Base-by-base conservation (phyloP, 1,140 invertebrate genomes). In the Tetragonula clypearis region DNA sequence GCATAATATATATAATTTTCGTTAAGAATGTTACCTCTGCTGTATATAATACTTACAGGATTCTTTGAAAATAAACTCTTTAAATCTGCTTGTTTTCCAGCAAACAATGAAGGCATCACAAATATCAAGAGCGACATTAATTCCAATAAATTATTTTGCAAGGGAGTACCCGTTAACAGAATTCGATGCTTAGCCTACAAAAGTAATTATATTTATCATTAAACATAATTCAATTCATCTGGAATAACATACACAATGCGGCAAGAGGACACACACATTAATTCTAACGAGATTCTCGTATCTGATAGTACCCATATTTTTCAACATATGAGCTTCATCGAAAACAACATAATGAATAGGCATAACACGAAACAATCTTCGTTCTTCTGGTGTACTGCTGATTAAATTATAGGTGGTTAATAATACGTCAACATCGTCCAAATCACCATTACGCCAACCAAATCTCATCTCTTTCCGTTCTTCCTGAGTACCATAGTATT, bases 291-390 rank as follows among this genome's bases (percentile, higher is more conserved):
- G 95, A 93, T 98, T 97, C 90, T 98, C 97, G 92, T 98, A 99
- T 90, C 99, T 95, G 85, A 97, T 96, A 11, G 98, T 98, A 62
- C 97, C 97, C 98, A 99, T 99, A 93, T 99, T 99, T 94, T 99
- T 99, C 14, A 99, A 95, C 98, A 99, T 99, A 91, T 99, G 99
- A 1, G 98, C 99, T 94, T 99, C 99, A 94, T 99, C 99, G 93
- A 99, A 99, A 53, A 99, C 96, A 0, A 99, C 98, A 92, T 99
- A 99, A 91, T 99, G 97, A 92, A 99, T 97, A 26, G 96, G 96
- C 75, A 98, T 96, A 58, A 98, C 97, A 76, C 98, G 97, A 94
- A 99, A 99, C 94, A 99, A 96, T 91, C 97, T 97, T 66, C 97
- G 96, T 93, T 99, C 99, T 90, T 99, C 99, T 0, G 97, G 96